phyloP scores from a whole-genome alignment of 2,113 vertebrate species.

The Mugil cephalus region DNA sequence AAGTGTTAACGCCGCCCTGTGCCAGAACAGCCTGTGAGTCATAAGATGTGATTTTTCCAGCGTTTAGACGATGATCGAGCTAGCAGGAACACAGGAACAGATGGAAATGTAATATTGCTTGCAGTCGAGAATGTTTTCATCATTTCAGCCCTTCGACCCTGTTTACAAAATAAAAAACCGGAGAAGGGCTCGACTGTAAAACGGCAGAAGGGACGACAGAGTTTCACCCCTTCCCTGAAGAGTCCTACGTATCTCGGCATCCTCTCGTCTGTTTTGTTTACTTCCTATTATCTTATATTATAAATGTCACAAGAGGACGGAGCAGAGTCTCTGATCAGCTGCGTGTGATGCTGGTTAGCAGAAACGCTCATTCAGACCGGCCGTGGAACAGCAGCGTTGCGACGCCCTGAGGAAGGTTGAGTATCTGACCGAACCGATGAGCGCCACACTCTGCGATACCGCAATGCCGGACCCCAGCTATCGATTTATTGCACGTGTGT shows the following conservation, averaged over 20 bases:
- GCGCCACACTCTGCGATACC: neutral
- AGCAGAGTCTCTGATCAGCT: conserved; percentile 14
- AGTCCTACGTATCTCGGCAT: neutral
- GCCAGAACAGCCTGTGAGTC: conserved; percentile 40
- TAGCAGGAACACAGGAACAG: conserved; percentile 22
- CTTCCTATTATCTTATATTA: conserved; percentile 29
- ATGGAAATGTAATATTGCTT: conserved; percentile 19
- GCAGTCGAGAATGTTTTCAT: neutral
- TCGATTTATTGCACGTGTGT: neutral
- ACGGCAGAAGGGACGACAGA: neutral
- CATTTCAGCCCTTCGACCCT: conserved; percentile 20
- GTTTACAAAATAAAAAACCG: conserved; percentile 5
- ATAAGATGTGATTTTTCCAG: conserved; percentile 35
- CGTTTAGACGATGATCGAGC: conserved; percentile 10
- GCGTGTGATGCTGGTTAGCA: conserved; percentile 1
- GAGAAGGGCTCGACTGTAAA: conserved; percentile 1
- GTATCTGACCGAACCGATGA: neutral
- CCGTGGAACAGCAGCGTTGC: neutral
- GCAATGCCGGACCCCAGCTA: neutral
- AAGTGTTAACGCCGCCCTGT: conserved; percentile 30
- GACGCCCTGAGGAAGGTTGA: conserved; percentile 2
- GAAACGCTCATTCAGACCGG: neutral
- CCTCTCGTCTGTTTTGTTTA: conserved; percentile 35
- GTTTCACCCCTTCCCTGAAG: conserved; percentile 10
- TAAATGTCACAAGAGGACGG: conserved; percentile 27